Base-by-base conservation (phyloP, 92 coral and sea anemone genomes). In the Porites lobata region DNA sequence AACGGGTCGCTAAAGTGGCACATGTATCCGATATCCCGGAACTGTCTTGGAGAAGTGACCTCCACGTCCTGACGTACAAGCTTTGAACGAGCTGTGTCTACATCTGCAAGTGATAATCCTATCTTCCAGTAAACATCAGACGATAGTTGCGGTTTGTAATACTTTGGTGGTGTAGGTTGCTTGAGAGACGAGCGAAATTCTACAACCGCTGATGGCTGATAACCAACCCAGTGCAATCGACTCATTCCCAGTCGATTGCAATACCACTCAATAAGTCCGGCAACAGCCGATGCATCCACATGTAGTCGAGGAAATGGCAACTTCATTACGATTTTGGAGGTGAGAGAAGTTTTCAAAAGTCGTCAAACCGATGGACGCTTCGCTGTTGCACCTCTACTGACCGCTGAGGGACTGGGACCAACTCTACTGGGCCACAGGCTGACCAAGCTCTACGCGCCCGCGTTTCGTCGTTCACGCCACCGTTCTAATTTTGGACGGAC, bases 51-150 rank as follows among this genome's bases (percentile, higher is more conserved):
- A 14, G 47, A 18, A n/a, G 85, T 77, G 19, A 84, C 85, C 52
- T 89, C 51, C 4, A 84, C 76, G 11, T 76, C 86, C 51, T 77
- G 57, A 11, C 73, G 71, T 12, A 69, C 53, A 71, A 89, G 92
- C 57, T 63, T 78, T 1, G 51, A 72, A 50, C 85, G 78, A 61
- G 92, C 92, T 8, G 87, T 86, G 65, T 58, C 85, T 3, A 89
- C 89, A 78, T 89, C 92, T 5, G 84, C 56, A 7, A 89, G 61
- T n/a, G 80, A 84, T 18, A 89, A 50, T 18, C 92, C 92, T 62
- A 89, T 77, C 78, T 89, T 89, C 92, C 92, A 89, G 88, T 89
- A 89, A 62, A 89, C 92, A 83, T 77, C 82, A 15, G 77, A 69
- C 3, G 85, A 81, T 15, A 78, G 77, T 11, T n/a, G 38, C 7